phyloP scores from a whole-genome alignment of 2,113 vertebrate species.

The Delphinapterus leucas region DNA sequence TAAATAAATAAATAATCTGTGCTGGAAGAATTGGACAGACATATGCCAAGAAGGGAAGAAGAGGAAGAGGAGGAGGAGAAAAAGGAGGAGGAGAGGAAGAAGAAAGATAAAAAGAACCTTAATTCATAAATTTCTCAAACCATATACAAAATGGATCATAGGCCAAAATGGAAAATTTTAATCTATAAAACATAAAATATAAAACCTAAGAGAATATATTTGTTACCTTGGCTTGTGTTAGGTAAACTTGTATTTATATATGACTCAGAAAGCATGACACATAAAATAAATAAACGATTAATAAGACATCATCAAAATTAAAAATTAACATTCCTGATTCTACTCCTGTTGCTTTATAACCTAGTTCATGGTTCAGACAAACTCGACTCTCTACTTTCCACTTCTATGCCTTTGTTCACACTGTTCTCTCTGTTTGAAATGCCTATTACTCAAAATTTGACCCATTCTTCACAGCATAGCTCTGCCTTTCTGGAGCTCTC shows the following conservation, averaged over 20 bases:
- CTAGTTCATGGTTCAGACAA: neutral
- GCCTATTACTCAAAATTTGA: neutral
- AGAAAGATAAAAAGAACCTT: neutral
- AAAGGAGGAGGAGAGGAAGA: neutral
- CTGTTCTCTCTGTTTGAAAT: neutral
- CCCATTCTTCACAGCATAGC: neutral
- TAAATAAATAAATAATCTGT: neutral
- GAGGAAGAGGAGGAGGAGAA: neutral
- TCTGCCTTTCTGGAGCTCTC: neutral
- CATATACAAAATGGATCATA: neutral
- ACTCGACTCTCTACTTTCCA: neutral
- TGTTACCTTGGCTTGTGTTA: neutral
- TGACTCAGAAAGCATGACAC: neutral
- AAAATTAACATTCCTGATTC: neutral
- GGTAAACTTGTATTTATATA: neutral
- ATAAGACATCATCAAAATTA: neutral
- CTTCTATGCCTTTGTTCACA: neutral
- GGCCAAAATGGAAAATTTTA: neutral
- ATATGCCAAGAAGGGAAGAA: neutral
- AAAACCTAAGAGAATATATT: neutral
- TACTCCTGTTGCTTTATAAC: neutral
- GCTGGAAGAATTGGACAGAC: neutral
- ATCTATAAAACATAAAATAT: neutral
- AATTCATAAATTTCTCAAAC: neutral
- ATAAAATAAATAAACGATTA: neutral